phyloP scores from a whole-genome alignment of 2,113 vertebrate genomes.

The Grantiella picta region DNA sequence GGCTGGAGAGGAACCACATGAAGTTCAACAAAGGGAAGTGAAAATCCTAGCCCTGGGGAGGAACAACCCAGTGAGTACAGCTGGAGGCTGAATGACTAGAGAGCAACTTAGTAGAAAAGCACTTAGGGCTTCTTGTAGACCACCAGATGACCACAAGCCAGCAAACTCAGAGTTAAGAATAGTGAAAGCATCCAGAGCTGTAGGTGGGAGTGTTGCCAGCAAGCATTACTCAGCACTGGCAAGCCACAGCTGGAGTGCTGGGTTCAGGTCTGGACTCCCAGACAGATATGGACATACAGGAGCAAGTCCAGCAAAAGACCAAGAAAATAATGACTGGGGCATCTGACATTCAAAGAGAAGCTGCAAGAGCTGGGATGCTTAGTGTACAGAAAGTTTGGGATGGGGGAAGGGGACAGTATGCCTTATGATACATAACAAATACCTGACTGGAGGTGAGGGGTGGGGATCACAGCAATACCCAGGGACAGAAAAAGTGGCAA shows the following conservation, averaged over 20 bases:
- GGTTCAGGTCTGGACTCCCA: background rate
- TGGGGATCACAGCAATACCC: background rate
- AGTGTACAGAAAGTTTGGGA: background rate
- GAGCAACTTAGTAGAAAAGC: background rate
- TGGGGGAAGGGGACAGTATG: rapidly evolving
- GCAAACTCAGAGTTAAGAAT: background rate
- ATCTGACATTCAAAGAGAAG: background rate
- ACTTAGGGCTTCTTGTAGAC: background rate
- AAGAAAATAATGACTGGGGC: background rate
- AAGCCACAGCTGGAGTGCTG: background rate
- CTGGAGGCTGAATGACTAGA: background rate
- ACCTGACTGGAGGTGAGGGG: background rate
- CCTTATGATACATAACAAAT: background rate
- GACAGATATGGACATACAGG: background rate
- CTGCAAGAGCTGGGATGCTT: background rate
- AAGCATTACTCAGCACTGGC: slow-evolving; percentile 8
- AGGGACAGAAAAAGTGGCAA: background rate
- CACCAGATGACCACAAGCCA: background rate
- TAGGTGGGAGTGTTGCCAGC: background rate
- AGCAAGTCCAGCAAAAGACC: background rate
- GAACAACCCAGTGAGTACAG: background rate
- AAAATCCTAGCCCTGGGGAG: background rate
- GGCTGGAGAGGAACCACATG: background rate
- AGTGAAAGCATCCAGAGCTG: background rate
- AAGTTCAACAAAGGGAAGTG: background rate